These are phyloP conservation scores for Ranitomeya variabilis DNA, from an alignment of 2,113 vertebrate species.

Conservation along the genomic window DNA sequence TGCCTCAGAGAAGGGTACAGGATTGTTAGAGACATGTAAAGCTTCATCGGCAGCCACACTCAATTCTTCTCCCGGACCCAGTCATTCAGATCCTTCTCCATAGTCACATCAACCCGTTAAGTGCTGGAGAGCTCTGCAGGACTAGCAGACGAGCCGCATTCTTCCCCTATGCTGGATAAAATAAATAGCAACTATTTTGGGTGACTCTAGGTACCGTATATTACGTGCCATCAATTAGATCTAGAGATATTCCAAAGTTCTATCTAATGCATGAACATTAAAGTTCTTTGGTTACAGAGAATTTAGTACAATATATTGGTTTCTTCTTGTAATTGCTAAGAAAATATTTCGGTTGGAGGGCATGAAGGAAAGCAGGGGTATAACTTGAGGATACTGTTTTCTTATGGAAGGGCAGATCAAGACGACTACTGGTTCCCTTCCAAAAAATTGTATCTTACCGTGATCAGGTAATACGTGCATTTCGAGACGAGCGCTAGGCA, in stretches of 20 bases:
- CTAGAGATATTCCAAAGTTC: neutral
- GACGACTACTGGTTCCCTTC: too few species aligned
- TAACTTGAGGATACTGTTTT: too few species aligned
- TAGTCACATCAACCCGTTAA: conserved; percentile 12
- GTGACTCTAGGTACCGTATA: neutral
- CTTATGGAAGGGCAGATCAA: too few species aligned
- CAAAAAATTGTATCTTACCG: too few species aligned
- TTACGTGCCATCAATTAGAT: neutral
- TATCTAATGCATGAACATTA: neutral
- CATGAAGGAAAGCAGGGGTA: too few species aligned
- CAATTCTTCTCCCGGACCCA: conserved; percentile 42
- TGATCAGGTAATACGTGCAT: too few species aligned
- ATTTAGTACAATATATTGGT: neutral
- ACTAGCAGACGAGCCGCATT: neutral
- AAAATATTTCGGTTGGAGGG: neutral
- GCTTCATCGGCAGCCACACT: conserved; percentile 22
- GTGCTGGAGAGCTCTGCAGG: neutral
- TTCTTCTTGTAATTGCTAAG: neutral
- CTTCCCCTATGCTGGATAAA: neutral
- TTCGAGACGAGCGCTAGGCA: too few species aligned
- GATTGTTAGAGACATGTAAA: conserved; percentile 48
- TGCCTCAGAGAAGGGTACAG: conserved; percentile 46
- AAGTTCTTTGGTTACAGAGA: neutral
- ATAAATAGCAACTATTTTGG: neutral
- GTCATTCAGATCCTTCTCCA: conserved; percentile 40